Conservation (phyloP, 1,140 invertebrate genomes). For the Drosophila simulans region DNA sequence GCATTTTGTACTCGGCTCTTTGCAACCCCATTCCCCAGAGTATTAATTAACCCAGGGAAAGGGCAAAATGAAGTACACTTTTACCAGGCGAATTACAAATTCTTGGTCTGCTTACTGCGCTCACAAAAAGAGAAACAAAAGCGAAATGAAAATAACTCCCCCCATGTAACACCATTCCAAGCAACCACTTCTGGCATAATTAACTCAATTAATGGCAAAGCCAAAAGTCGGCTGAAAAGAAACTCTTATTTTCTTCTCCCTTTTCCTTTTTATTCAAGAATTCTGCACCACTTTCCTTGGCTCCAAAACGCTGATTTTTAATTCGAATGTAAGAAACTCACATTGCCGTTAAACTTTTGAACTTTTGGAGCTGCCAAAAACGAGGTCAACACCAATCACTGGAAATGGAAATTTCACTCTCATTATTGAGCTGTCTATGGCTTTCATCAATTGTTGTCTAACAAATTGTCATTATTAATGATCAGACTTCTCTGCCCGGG, state of each 20-base stretch:
- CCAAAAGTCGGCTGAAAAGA: conserved; percentile 26
- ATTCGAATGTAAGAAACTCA: not conserved
- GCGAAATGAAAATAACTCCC: conserved; percentile 30
- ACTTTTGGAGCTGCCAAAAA: conserved; percentile 10
- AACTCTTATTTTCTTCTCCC: conserved; percentile 43
- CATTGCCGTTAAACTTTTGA: conserved; percentile 41
- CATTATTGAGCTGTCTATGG: conserved; percentile 45
- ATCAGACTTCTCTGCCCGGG: conserved; percentile 10
- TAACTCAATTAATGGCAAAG: conserved; percentile 53
- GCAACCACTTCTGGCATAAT: conserved; percentile 51
- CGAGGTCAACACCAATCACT: conserved; percentile 36
- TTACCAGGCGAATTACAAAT: conserved; percentile 30
- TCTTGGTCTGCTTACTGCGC: conserved; percentile 41
- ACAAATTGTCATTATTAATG: conserved; percentile 54
- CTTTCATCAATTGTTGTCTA: conserved; percentile 51
- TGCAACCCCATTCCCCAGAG: not conserved
- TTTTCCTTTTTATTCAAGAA: conserved; percentile 34
- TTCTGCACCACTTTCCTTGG: conserved; percentile 43
- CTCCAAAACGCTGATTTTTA: conserved; percentile 13
- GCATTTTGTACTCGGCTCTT: conserved; percentile 8
- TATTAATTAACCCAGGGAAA: conserved; percentile 26
- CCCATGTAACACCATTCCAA: conserved; percentile 4
- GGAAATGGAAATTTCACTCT: conserved; percentile 60
- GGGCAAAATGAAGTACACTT: conserved; percentile 19
- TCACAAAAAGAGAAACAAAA: not conserved